Conservation (phyloP, 2,888 invertebrate genomes). For the Drosophila multiciliata region DNA sequence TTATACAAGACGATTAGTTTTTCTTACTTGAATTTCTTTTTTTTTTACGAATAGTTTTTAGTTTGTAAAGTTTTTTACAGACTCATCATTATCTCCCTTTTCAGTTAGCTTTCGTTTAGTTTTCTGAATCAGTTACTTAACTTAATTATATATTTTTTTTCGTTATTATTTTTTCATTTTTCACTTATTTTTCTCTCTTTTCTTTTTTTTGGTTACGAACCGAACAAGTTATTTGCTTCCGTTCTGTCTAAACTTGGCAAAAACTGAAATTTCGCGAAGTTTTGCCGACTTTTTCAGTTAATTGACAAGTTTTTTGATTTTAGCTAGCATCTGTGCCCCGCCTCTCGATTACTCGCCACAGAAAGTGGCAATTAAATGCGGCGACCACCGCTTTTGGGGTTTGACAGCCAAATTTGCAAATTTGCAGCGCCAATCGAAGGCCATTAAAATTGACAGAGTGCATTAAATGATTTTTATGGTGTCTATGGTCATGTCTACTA, state of each 20-base stretch:
- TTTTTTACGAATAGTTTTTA: background rate
- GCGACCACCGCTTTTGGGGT: conserved; percentile 61
- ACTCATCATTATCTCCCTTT: background rate
- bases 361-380: conserved; percentile 61
- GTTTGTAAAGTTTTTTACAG: background rate
- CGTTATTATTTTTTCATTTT: conserved; percentile 4
- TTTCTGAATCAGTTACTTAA: conserved; percentile 10
- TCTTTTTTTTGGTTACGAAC: conserved; percentile 11
- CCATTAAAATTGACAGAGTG: conserved; percentile 68
- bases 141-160: conserved; percentile 28
- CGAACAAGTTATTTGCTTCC: conserved; percentile 36
- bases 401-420: conserved; percentile 67
- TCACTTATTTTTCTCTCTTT: background rate
- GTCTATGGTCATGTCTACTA: conserved; percentile 27
- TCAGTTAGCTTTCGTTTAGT: background rate
- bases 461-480: conserved; percentile 53
- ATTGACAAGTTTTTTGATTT: conserved; percentile 36
- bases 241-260: conserved; percentile 46
- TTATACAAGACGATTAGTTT: background rate
- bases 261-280: conserved; percentile 32
- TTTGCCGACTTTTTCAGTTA: conserved; percentile 45
- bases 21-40: background rate
- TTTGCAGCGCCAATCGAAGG: conserved; percentile 65
- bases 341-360: conserved; percentile 12
- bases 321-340: conserved; percentile 11